Percentiles rank a stretch among this genome's conserved stretches.
Evolutionary conservation across 2,113 vertebrate species (phyloP).

Genomic region (Perognathus longimembris): DNA sequence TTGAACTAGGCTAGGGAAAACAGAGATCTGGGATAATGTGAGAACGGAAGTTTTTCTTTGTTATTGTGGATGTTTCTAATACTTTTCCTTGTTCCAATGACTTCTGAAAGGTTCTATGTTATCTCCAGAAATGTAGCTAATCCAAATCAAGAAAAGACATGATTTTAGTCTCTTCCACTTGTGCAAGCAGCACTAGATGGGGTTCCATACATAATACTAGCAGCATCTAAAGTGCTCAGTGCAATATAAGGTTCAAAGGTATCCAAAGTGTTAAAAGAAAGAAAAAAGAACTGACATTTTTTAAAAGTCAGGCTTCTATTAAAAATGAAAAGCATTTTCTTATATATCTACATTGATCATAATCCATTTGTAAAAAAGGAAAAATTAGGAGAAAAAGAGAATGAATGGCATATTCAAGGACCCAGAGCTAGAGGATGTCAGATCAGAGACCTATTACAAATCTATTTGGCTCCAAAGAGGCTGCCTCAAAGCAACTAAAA

Average conservation of each 20-base stretch:
- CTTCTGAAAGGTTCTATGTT: not conserved
- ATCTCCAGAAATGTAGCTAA: not conserved
- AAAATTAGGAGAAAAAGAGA: not conserved
- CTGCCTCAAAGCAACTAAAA: not conserved
- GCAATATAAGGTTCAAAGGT: too few species aligned
- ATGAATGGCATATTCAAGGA: not conserved
- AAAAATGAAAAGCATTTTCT: not conserved
- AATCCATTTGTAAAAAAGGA: slow-evolving; percentile 7
- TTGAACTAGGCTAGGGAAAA: slow-evolving; percentile 20
- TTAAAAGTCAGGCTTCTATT: not conserved
- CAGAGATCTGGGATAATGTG: not conserved
- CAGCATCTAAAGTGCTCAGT: too few species aligned
- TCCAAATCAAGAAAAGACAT: not conserved
- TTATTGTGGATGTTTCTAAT: not conserved
- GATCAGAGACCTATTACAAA: not conserved
- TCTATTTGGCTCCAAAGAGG: not conserved
- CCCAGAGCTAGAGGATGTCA: not conserved
- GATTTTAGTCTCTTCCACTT: not conserved
- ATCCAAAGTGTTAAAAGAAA: slow-evolving; percentile 29
- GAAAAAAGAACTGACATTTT: not conserved
- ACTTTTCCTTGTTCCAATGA: not conserved
- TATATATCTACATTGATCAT: not conserved
- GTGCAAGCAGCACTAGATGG: not conserved
- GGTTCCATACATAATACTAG: not conserved
- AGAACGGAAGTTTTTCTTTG: not conserved